Evolutionary conservation across 2,888 invertebrate species (phyloP), one percentile per base, ranked within the genome.

Genomic region (Strigamia transsilvanica): DNA sequence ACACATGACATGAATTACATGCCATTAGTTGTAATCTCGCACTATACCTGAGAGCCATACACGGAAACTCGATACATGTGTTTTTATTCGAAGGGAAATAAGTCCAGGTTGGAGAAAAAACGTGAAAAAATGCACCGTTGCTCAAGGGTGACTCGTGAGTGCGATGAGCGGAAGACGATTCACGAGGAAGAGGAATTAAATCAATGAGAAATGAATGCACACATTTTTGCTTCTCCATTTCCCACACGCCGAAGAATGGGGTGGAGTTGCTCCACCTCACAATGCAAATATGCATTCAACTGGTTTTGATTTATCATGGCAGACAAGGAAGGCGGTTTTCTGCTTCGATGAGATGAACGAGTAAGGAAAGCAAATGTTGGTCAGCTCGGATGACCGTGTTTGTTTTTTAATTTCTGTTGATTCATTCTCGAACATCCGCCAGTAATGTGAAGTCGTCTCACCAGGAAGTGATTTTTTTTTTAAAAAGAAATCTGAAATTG

Each of bases 121-220:
- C 73, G 73, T 73, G 73, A 27, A 73, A 73, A 73, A 27, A 73
- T 73, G 23, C 32, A 15, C 32, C 13, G 27, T 6, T 32, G 73
- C 73, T 73, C 73, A 32, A 73, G 73, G 73, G 27, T 15, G 23
- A 73, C 23, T 73, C 73, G 73, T 73, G 73, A 32, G 23, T 12
- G n/a, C 27, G 73, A 73, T 73, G 73, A 73, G 73, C 12, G 73
- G 27, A 73, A 73, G 32, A 73, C 5, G 73, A 32, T 38, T 38
- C 73, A 73, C 13, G 15, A 73, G 73, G 73, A 73, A 73, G 73
- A 32, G 66, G 56, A n/a, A 18, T 27, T 27, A 27, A 27, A 27
- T 27, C 27, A 56, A 73, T 15, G 73, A 32, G 73, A 73, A 73
- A 73, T 73, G 73, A 73, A 32, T 73, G 1, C 2, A 32, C 73